Conservation (phyloP, 2,888 invertebrate species). For the Camptogramma bilineatum region DNA sequence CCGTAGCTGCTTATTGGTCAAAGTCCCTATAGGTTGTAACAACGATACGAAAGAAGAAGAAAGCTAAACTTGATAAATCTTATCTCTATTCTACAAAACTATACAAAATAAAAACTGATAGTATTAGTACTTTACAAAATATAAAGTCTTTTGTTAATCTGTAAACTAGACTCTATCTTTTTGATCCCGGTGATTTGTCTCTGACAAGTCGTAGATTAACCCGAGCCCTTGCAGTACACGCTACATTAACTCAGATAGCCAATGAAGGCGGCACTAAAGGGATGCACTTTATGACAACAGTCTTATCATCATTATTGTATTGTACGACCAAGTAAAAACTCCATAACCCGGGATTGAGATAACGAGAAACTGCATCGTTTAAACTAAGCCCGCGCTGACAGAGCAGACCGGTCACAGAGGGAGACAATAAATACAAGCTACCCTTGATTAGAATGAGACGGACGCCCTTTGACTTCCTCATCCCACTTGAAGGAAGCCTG, state of each 20-base stretch:
- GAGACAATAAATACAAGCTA: slow-evolving; percentile 53
- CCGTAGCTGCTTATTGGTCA: background rate
- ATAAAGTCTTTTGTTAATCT: background rate
- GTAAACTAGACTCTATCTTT: slow-evolving; percentile 22
- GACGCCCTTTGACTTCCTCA: slow-evolving; percentile 52
- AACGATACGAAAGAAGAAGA: too few relatives aligned
- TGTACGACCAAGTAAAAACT: slow-evolving; percentile 52
- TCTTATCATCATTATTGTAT: slow-evolving; percentile 47
- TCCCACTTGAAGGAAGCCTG: slow-evolving; percentile 57
- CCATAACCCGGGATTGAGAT: slow-evolving; percentile 59
- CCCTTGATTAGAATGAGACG: slow-evolving; percentile 55
- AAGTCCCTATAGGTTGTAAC: too few relatives aligned
- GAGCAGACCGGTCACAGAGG: slow-evolving; percentile 53
- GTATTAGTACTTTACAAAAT: background rate
- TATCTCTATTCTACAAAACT: too few relatives aligned
- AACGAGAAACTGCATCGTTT: slow-evolving; percentile 65
- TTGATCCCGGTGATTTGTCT: slow-evolving; percentile 38
- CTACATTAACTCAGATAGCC: slow-evolving; percentile 41
- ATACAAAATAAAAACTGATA: too few relatives aligned
- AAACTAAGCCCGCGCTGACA: slow-evolving; percentile 57
- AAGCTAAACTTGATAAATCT: too few relatives aligned
- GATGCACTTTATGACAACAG: slow-evolving; percentile 44
- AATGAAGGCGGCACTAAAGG: slow-evolving; percentile 38
- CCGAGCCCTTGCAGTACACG: slow-evolving; percentile 40
- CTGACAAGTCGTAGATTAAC: slow-evolving; percentile 44